These are phyloP conservation scores for Hymenopus coronatus DNA, from an alignment of 2,888 invertebrate genomes.

Conservation along the genomic window DNA sequence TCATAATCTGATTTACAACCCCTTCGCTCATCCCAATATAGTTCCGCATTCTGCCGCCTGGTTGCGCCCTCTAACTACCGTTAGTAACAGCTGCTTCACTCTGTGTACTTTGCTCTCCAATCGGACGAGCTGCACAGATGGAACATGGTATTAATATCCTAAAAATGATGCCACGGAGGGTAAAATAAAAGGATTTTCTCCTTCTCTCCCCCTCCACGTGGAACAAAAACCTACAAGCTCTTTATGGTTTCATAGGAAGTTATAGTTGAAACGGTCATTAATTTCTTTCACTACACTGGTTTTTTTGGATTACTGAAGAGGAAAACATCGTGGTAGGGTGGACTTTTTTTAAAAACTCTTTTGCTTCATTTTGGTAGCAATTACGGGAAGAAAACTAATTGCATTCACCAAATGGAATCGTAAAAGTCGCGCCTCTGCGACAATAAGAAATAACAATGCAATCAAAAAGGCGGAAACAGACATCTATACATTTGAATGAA, in stretches of 20 bases:
- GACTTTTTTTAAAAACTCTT: background rate
- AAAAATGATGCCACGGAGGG: slow-evolving; percentile 3
- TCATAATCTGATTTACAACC: background rate
- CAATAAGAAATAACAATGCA: background rate
- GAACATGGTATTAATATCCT: slow-evolving; percentile 3
- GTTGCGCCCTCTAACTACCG: background rate
- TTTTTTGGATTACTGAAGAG: background rate
- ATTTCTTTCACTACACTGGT: background rate
- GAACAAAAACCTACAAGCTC: background rate
- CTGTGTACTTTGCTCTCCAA: background rate
- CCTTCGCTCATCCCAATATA: background rate
- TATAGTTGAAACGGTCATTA: background rate
- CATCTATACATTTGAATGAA: background rate
- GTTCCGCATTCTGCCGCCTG: background rate
- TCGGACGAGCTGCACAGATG: background rate
- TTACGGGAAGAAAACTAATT: background rate
- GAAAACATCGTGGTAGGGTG: background rate
- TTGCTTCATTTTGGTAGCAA: background rate
- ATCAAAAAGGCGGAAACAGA: background rate
- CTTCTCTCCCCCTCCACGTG: background rate
- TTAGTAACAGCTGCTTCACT: background rate
- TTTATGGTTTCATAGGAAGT: background rate
- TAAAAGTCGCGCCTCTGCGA: background rate
- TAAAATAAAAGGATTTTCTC: background rate
- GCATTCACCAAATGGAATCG: background rate